Conservation (phyloP, 1,140 invertebrate genomes). For the Lucilia cuprina region DNA sequence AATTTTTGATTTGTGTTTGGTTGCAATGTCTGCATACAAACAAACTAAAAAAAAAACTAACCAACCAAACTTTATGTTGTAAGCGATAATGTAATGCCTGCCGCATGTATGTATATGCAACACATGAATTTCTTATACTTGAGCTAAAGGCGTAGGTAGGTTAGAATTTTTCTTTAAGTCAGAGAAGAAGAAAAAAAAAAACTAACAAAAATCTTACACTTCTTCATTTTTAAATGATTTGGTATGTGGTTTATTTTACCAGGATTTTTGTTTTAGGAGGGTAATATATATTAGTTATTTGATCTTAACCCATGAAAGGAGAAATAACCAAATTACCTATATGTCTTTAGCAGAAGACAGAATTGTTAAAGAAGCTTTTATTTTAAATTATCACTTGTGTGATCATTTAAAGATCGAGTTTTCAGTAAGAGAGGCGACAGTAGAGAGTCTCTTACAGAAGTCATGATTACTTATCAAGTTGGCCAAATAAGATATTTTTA, state of each 20-base stretch:
- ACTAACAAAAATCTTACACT: neutral
- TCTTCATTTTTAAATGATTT: neutral
- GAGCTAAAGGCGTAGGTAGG: neutral
- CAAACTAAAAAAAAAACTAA: too few relatives aligned
- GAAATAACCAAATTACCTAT: neutral
- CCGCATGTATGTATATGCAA: neutral
- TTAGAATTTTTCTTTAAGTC: neutral
- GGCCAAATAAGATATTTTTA: too few relatives aligned
- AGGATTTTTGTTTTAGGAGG: neutral
- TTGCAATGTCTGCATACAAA: neutral
- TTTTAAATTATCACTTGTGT: too few relatives aligned
- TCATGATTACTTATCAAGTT: too few relatives aligned
- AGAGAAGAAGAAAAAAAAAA: too few relatives aligned
- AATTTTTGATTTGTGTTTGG: slow-evolving; percentile 5
- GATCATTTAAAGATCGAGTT: too few relatives aligned
- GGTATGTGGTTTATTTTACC: neutral
- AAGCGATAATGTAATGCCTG: neutral
- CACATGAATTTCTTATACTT: neutral
- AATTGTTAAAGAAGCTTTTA: too few relatives aligned
- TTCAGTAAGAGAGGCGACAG: too few relatives aligned
- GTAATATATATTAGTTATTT: neutral
- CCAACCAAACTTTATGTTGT: neutral
- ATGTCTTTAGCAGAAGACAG: too few relatives aligned
- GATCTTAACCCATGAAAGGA: neutral
- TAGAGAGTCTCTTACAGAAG: too few relatives aligned